Evolutionary conservation across 2,888 invertebrate genomes (phyloP).

Genomic region (Conchocele bisecta): DNA sequence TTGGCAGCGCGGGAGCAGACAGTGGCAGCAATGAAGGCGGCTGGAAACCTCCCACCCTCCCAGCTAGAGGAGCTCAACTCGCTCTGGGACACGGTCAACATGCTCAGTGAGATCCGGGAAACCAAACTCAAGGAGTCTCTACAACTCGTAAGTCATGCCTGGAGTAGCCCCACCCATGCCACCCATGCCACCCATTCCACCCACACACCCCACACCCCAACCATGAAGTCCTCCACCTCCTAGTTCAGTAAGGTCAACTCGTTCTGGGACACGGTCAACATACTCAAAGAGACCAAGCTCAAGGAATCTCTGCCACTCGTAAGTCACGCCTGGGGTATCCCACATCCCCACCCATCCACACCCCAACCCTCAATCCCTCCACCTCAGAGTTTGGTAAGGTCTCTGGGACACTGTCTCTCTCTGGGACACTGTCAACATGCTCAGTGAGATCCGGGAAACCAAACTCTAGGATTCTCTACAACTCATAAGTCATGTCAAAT

Average conservation of each 20-base stretch:
- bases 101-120: conserved; percentile 77
- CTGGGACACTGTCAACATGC: conserved; percentile 78
- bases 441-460: conserved; percentile 76
- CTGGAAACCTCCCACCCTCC: conserved; percentile 72
- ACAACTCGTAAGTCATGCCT: conserved; percentile 72
- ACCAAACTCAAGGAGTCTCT: conserved; percentile 78
- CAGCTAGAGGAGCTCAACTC: conserved; percentile 77
- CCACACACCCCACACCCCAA: background rate
- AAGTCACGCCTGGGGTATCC: too few species aligned
- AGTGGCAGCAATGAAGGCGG: conserved; percentile 77
- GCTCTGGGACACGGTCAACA: conserved; percentile 79
- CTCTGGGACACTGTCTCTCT: too few species aligned
- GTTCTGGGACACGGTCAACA: conserved; percentile 78
- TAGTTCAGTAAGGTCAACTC: conserved; percentile 76
- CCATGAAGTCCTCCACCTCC: conserved; percentile 65
- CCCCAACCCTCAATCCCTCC: too few species aligned
- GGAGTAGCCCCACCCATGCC: background rate
- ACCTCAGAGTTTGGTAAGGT: too few species aligned
- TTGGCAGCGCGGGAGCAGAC: conserved; percentile 76
- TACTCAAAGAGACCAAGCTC: conserved; percentile 76
- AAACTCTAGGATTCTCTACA: conserved; percentile 79
- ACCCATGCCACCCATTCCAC: background rate
- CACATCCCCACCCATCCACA: too few species aligned
- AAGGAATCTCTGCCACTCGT: conserved; percentile 80
- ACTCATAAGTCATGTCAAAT: conserved; percentile 72